Conservation (phyloP, 2,797 vertebrate genomes). For the Dallia pectoralis region DNA sequence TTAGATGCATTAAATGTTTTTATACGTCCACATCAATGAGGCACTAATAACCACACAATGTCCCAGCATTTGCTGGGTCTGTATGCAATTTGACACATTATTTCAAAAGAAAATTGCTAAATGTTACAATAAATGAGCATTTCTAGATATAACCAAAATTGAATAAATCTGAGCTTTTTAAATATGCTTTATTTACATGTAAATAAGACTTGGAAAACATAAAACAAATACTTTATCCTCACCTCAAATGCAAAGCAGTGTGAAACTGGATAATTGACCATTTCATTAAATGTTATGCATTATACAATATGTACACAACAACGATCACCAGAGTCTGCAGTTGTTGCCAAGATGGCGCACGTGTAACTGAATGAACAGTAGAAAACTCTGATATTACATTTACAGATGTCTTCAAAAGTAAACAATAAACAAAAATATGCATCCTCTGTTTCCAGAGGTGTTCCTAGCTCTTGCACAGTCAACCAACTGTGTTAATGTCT, state of each 20-base stretch:
- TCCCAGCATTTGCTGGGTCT: not conserved
- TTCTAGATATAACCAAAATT: not conserved
- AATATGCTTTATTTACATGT: conserved; percentile 5
- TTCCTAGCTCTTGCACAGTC: not conserved
- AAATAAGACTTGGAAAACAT: conserved; percentile 7
- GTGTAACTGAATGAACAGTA: not conserved
- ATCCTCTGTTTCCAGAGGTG: not conserved
- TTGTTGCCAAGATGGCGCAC: not conserved
- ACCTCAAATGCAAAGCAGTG: not conserved
- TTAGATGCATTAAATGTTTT: not conserved
- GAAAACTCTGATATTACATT: not conserved
- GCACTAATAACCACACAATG: not conserved
- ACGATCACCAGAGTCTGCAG: not conserved
- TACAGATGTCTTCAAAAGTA: not conserved
- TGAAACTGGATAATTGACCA: not conserved
- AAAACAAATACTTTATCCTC: not conserved
- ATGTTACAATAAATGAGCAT: not conserved
- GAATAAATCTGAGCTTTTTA: not conserved
- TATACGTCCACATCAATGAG: not conserved
- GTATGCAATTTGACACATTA: not conserved
- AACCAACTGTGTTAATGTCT: not conserved
- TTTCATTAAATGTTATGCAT: not conserved
- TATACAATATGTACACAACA: not conserved
- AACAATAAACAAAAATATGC: too few relatives aligned
- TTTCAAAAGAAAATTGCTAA: not conserved